These are phyloP conservation scores for Capricornis sumatraensis DNA, from an alignment of 2,113 vertebrate genomes.

Conservation along the genomic window DNA sequence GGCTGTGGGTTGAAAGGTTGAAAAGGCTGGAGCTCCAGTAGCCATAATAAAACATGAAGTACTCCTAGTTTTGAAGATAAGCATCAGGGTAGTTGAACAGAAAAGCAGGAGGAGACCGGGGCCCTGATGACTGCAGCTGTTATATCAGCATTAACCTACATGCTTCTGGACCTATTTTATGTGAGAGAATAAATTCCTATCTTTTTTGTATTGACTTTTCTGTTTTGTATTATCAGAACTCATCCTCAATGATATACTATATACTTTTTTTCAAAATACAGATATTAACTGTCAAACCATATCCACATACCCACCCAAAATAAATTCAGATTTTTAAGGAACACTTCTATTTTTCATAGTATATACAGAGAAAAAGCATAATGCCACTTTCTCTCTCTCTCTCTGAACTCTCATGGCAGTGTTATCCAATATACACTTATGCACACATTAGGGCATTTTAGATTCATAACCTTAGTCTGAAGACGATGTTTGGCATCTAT, in stretches of 20 bases:
- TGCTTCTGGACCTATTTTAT: neutral
- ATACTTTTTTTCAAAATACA: neutral
- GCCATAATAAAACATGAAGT: neutral
- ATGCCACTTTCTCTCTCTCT: neutral
- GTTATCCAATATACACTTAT: neutral
- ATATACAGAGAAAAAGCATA: neutral
- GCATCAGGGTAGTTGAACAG: neutral
- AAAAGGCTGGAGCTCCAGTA: neutral
- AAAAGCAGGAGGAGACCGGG: neutral
- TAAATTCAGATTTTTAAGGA: neutral
- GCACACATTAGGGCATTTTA: neutral
- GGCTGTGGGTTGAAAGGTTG: neutral
- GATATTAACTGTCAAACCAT: neutral
- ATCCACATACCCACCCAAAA: neutral
- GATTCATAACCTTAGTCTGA: neutral
- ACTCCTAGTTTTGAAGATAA: neutral
- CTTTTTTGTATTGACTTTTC: neutral
- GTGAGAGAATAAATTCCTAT: neutral
- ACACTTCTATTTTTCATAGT: neutral
- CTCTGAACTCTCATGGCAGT: neutral
- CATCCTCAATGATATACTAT: neutral
- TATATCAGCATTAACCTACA: neutral
- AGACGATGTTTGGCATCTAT: neutral
- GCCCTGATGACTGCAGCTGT: neutral
- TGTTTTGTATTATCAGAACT: neutral